phyloP scores from a whole-genome alignment of 2,113 vertebrate species.

The Takifugu flavidus region DNA sequence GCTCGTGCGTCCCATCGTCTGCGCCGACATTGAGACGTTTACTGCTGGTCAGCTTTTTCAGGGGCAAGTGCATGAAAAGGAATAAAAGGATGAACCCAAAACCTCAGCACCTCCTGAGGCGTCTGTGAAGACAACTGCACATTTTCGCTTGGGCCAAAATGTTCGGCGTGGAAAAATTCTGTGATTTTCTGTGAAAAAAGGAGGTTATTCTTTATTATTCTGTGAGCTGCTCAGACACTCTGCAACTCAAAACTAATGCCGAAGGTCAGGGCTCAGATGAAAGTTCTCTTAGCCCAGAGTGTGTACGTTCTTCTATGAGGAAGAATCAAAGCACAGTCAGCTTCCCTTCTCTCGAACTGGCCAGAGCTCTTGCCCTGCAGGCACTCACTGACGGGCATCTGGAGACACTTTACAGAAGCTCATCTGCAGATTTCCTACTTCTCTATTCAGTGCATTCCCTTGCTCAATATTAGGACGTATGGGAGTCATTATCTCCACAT shows the following conservation, averaged over 20 bases:
- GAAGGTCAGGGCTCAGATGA: slow-evolving; percentile 19
- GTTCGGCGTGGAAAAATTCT: slow-evolving; percentile 36
- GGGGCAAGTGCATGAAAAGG: no score
- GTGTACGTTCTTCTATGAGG: slow-evolving; percentile 36
- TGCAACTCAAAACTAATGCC: slow-evolving; percentile 16
- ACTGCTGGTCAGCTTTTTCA: no score
- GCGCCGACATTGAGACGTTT: slow-evolving; percentile 6
- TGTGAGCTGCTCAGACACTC: slow-evolving; percentile 29
- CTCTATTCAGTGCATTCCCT: slow-evolving; percentile 41
- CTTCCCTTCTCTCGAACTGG: slow-evolving; percentile 19
- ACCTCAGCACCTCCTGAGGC: slow-evolving; percentile 42
- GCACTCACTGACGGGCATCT: slow-evolving; percentile 60
- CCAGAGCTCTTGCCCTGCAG: slow-evolving; percentile 41
- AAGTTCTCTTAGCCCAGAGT: slow-evolving; percentile 44
- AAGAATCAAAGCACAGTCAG: slow-evolving; percentile 30
- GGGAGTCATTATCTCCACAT: slow-evolving; percentile 63
- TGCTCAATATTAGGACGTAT: slow-evolving; percentile 63
- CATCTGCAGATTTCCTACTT: slow-evolving; percentile 70
- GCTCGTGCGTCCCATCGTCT: slow-evolving; percentile 39
- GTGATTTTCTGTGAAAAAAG: slow-evolving; percentile 26
- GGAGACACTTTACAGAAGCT: slow-evolving; percentile 77
- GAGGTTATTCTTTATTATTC: slow-evolving; percentile 29
- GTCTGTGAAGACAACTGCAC: slow-evolving; percentile 13
- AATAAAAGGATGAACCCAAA: slow-evolving; percentile 30
- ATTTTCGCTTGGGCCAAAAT: slow-evolving; percentile 33